Percentiles rank a stretch among this genome's conserved stretches.
phyloP scores from a whole-genome alignment of 2,797 vertebrate species.

The Vipera latastei region DNA sequence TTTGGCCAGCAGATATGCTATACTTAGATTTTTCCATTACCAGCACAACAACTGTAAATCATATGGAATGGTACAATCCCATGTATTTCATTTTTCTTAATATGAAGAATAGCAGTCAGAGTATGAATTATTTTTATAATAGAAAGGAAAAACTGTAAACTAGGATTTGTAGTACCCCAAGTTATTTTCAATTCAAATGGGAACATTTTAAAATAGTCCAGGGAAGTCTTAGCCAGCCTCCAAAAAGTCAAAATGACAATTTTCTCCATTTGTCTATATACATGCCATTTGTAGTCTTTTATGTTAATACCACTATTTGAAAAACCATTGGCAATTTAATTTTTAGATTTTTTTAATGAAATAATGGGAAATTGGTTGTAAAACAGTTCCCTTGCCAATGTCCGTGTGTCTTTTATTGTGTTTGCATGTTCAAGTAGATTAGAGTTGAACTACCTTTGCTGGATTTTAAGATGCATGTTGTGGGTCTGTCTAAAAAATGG shows the following conservation, averaged over 20 bases:
- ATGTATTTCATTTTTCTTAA: neutral
- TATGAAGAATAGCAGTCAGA: neutral
- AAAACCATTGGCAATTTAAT: neutral
- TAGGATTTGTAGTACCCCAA: neutral
- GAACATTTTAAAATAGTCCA: neutral
- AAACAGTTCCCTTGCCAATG: neutral
- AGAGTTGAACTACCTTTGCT: neutral
- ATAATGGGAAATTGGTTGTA: neutral
- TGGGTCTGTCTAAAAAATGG: neutral
- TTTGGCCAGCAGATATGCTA: rapidly evolving
- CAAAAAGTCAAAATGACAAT: neutral
- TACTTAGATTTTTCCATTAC: neutral
- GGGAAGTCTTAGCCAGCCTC: neutral
- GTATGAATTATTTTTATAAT: neutral
- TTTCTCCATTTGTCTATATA: neutral
- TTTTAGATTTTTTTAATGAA: neutral
- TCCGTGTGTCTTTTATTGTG: neutral
- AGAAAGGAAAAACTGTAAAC: neutral
- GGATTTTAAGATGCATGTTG: neutral
- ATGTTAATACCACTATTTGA: neutral
- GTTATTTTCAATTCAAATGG: neutral
- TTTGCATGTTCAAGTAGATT: neutral
- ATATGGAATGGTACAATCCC: neutral
- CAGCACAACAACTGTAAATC: neutral
- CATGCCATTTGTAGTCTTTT: neutral